Base-by-base conservation (phyloP, 2,113 vertebrate species). In the Vanacampus margaritifer region DNA sequence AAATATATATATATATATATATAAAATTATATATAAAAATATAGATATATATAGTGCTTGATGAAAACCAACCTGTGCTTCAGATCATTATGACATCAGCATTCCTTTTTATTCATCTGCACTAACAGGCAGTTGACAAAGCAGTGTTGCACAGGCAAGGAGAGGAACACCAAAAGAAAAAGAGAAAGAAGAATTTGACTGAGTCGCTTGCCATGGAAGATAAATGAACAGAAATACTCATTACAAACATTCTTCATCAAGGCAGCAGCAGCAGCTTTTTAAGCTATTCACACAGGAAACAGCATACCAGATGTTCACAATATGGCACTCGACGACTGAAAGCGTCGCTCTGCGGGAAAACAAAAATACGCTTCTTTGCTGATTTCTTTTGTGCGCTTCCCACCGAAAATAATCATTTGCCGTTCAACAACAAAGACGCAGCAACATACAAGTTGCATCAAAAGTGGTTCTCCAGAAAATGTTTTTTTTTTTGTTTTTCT, bases 271-370 rank as follows among this genome's bases (percentile, higher is more conserved):
- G 51, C 63, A 72, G 72, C 63, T 39, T 58, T 72, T 71, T 24
- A 51, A 39, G 66, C 45, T 13, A 56, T 78, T 80, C 65, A 68
- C 67, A 78, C 75, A 79, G 45, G 50, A 53, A 71, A 74, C 67
- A 80, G 65, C 64, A 54, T 75, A 71, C 24, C 59, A 68, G 67
- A 71, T 69, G 68, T 79, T 79, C 43, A 50, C 54, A 75, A 77
- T 56, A 79, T 68, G 78, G 59, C 72, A 79, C 72, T 79, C 37
- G 3, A 68, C 46, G 51, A 69, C 64, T 72, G 76, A 72, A 84
- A 71, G 71, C 46, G 72, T 80, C 62, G 76, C 72, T 73, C 68
- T 41, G 59, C 66, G 57, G 68, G 68, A 71, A 73, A 53, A 35
- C 66, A 78, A 45, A n/a, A 59, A 57, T 41, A 9, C 36, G 23